Evolutionary conservation across 2,113 vertebrate genomes (phyloP), one percentile per base, ranked within the genome.

Genomic region (Erythrocercus mccallii): DNA sequence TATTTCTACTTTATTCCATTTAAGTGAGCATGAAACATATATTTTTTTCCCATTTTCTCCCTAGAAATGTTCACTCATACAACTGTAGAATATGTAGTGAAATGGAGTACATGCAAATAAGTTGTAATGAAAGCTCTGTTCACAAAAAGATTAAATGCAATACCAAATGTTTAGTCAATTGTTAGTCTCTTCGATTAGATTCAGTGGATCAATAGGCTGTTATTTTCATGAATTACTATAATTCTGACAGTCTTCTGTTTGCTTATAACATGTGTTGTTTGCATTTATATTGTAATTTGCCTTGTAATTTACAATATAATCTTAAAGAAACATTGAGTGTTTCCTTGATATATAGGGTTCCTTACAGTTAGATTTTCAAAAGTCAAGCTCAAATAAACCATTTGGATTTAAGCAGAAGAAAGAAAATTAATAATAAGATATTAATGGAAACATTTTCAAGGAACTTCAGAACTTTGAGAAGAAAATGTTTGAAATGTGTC

Each of bases 221-320:
- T 90, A 93, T 96, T 94, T 95, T 86, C 60, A n/a, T 74, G 71
- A 88, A 93, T 96, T 90, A 91, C 69, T 93, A 35, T 96, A 87
- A 96, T 95, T 91, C 92, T 77, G 51, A 28, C 35, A 80, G 45
- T 69, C 82, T 92, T 33, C 47, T 89, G 50, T 91, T 96, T 94
- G 68, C 66, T 91, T 95, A 76, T 60, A 89, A 53, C 54, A 80
- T 72, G 77, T 24, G 56, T 80, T 91, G 81, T 80, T 93, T 94
- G 74, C 79, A 94, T 90, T 94, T 96, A 77, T 87, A 88, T 95
- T 95, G 79, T 77, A 96, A 91, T 86, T 91, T 94, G 53, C 65
- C n/a, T 93, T 87, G 54, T 57, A 79, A 86, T 90, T 94, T 88
- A 24, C 1, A 5, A 77, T 54, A 64, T 48, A 81, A 71, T 88